phyloP scores from a whole-genome alignment of 2,113 vertebrate genomes.

The Callipepla squamata region DNA sequence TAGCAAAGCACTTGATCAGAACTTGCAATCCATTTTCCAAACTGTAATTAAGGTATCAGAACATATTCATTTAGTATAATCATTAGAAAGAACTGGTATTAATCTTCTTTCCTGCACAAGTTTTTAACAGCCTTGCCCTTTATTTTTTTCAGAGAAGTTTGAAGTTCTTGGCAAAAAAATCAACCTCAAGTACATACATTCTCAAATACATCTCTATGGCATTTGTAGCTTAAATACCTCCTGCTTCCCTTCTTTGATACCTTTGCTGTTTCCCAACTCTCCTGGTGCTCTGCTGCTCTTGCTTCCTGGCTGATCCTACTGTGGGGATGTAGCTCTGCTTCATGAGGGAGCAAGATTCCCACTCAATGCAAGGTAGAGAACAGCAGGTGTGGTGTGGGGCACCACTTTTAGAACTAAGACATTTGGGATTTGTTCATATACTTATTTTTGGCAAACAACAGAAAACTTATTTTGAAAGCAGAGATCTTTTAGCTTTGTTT shows the following conservation, averaged over 20 bases:
- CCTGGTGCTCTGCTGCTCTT: not conserved
- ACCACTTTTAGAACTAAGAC: not conserved
- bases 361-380: not conserved
- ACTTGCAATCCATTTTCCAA: conserved; percentile 29
- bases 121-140: not conserved
- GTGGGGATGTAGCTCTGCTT: not conserved
- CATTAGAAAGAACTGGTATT: conserved; percentile 16
- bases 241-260: not conserved
- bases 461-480: conserved; percentile 2
- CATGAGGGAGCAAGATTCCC: not conserved
- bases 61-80: not conserved
- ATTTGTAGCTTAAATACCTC: not conserved
- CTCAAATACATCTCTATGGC: not conserved
- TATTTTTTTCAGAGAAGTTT: conserved; percentile 1
- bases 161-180: not conserved
- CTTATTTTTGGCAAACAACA: not conserved
- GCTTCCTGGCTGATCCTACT: not conserved
- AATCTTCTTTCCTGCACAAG: not conserved
- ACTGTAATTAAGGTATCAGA: conserved; percentile 27
- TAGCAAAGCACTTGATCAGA: not conserved
- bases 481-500: not conserved
- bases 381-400: not conserved
- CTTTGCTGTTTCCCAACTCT: not conserved
- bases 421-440: not conserved
- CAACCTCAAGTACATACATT: not conserved